These are phyloP conservation scores for Anguilla anguilla DNA, from an alignment of 2,797 vertebrate species.

Conservation along the genomic window DNA sequence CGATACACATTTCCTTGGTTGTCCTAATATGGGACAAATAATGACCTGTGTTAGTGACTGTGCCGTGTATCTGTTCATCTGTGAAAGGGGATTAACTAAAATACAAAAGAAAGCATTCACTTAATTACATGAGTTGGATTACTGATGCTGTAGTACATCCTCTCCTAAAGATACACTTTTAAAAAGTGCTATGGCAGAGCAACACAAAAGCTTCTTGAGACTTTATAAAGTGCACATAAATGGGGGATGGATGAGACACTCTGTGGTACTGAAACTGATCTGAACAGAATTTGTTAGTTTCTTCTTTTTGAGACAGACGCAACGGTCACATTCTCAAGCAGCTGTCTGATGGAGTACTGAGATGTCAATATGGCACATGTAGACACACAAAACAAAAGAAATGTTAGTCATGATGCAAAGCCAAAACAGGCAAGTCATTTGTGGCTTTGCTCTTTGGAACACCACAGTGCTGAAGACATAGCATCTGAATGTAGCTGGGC, in stretches of 20 bases:
- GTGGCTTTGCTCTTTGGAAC: background rate
- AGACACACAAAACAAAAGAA: background rate
- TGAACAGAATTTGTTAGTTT: background rate
- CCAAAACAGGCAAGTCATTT: background rate
- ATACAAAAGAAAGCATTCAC: no score
- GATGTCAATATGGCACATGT: background rate
- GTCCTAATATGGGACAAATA: no score
- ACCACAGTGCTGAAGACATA: background rate
- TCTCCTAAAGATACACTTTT: no score
- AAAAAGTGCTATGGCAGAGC: no score
- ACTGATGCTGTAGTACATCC: no score
- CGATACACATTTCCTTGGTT: background rate
- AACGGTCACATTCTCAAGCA: background rate
- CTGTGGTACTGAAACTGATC: background rate
- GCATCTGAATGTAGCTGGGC: background rate
- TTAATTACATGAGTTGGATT: no score
- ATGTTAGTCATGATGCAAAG: background rate
- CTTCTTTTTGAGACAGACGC: background rate
- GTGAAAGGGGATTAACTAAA: background rate
- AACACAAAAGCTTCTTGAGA: no score
- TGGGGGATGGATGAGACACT: background rate
- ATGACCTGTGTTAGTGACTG: background rate
- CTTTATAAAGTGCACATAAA: background rate
- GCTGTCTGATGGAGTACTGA: background rate
- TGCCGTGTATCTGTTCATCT: background rate